Evolutionary conservation across 2,888 invertebrate species (phyloP).

Genomic region (Cheilosia scutellata): DNA sequence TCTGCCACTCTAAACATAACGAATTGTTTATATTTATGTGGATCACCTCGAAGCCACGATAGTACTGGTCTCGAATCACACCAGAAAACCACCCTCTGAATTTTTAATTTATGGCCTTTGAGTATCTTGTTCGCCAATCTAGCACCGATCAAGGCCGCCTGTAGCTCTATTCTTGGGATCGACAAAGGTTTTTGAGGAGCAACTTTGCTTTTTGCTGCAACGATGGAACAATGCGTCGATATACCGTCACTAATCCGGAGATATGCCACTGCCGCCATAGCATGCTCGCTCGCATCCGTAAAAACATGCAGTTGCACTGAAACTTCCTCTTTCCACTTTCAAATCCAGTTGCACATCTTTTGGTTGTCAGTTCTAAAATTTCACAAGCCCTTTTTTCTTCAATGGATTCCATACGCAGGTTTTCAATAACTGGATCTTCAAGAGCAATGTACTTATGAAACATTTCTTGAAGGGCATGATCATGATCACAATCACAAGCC

Average conservation of each 20-base stretch:
- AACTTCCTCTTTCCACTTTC: not conserved
- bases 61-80: constrained; percentile 5
- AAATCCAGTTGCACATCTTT: too few species aligned
- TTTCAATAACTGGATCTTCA: too few species aligned
- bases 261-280: constrained; percentile 77
- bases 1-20: constrained; percentile 15
- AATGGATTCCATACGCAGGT: too few species aligned
- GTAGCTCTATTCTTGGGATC: constrained; percentile 72
- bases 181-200: constrained; percentile 70
- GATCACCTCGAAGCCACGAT: constrained; percentile 8
- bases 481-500: too few species aligned
- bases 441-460: too few species aligned
- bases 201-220: constrained; percentile 73
- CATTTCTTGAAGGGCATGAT: too few species aligned
- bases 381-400: too few species aligned
- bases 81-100: not conserved
- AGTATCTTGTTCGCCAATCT: not conserved
- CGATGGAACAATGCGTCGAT: constrained; percentile 48
- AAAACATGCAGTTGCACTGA: constrained; percentile 15
- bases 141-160: constrained; percentile 6
- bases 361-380: too few species aligned
- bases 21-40: constrained; percentile 9
- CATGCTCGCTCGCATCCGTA: constrained; percentile 59
- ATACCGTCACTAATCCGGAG: constrained; percentile 52
- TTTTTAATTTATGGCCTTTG: constrained; percentile 1